Conservation (phyloP, 1,140 invertebrate genomes). For the Ostrea edulis region DNA sequence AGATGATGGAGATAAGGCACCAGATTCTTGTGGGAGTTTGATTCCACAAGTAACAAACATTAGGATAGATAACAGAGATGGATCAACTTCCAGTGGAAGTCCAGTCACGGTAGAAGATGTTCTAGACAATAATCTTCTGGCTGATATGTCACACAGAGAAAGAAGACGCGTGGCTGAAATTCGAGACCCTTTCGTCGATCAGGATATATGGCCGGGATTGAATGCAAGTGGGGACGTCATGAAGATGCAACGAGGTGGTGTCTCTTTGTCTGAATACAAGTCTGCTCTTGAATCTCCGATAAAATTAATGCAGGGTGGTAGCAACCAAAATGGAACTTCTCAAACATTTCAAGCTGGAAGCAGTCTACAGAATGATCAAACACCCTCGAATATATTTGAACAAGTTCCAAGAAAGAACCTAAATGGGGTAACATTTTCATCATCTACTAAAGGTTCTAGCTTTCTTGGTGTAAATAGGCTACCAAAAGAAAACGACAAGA, state of each 20-base stretch:
- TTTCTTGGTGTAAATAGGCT: slow-evolving; percentile 28
- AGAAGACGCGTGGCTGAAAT: slow-evolving; percentile 26
- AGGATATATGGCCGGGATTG: slow-evolving; percentile 11
- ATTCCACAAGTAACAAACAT: slow-evolving; percentile 7
- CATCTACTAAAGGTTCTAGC: background rate
- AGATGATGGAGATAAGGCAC: background rate
- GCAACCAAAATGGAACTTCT: background rate
- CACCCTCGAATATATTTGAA: slow-evolving; percentile 18
- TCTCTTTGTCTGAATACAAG: background rate
- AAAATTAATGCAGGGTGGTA: background rate
- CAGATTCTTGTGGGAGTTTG: background rate
- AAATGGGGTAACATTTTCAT: slow-evolving; percentile 23
- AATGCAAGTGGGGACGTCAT: background rate
- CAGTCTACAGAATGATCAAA: slow-evolving; percentile 3
- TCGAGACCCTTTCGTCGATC: background rate
- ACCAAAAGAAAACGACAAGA: slow-evolving; percentile 9
- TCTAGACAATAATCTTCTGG: background rate
- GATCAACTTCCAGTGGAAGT: slow-evolving; percentile 6
- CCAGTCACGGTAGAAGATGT: background rate
- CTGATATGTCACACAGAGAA: slow-evolving; percentile 22
- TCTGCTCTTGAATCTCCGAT: background rate
- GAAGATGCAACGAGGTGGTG: background rate
- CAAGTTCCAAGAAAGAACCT: slow-evolving; percentile 8
- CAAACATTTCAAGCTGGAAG: background rate
- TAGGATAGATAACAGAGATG: background rate